Conservation (phyloP, 2,888 invertebrate species). For the Eristalinus sepulchralis region DNA sequence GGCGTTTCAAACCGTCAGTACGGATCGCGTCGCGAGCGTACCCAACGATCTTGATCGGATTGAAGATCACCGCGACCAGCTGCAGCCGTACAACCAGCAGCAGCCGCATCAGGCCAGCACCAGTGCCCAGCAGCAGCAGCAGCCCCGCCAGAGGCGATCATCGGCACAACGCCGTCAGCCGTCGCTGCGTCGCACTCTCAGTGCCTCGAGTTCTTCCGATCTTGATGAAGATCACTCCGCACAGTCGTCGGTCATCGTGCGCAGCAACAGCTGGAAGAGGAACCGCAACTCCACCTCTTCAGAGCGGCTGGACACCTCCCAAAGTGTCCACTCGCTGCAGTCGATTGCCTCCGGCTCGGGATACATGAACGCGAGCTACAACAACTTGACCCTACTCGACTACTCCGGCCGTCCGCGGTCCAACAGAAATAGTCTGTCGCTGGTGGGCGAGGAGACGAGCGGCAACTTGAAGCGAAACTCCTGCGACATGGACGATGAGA, state of each 20-base stretch:
- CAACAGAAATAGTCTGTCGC: slow-evolving; percentile 49
- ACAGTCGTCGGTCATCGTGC: slow-evolving; percentile 51
- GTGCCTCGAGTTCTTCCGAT: slow-evolving; percentile 55
- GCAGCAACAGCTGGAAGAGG: slow-evolving; percentile 77
- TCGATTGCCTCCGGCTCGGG: slow-evolving; percentile 60
- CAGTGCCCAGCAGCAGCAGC: slow-evolving; percentile 35
- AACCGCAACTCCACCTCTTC: slow-evolving; percentile 65
- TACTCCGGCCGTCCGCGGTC: slow-evolving; percentile 81
- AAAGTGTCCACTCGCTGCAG: slow-evolving; percentile 44
- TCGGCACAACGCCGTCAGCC: slow-evolving; percentile 50
- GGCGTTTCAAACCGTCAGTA: slow-evolving; percentile 43
- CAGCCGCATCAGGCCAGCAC: background rate
- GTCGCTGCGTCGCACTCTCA: slow-evolving; percentile 46
- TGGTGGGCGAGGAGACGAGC: slow-evolving; percentile 31
- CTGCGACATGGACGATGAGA: slow-evolving; percentile 44
- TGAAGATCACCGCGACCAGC: slow-evolving; percentile 68
- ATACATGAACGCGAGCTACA: slow-evolving; percentile 84
- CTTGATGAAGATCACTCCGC: slow-evolving; percentile 69
- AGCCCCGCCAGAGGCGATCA: slow-evolving; percentile 46
- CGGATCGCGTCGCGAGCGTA: slow-evolving; percentile 74
- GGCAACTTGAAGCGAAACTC: slow-evolving; percentile 55
- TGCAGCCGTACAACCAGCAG: slow-evolving; percentile 48
- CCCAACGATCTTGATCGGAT: slow-evolving; percentile 77
- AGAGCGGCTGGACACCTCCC: slow-evolving; percentile 45
- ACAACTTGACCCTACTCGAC: slow-evolving; percentile 84